Percentiles rank a stretch among this genome's conserved stretches.
Conservation (phyloP, 2,888 invertebrate species). For the Drosophila pseudotalamancana region DNA sequence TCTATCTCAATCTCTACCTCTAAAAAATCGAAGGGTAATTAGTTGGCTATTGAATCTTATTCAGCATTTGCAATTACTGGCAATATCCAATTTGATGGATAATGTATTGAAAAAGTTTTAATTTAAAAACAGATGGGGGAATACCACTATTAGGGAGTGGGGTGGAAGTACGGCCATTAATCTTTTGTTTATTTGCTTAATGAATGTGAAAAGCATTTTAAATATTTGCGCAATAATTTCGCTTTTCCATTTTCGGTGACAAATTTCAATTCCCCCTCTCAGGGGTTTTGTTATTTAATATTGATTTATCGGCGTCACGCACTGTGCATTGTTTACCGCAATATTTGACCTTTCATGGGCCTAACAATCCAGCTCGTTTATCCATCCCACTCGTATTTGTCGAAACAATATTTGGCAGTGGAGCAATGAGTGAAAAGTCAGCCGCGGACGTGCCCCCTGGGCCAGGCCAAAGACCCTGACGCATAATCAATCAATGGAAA, state of each 20-base stretch:
- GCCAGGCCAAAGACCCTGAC: constrained; percentile 43
- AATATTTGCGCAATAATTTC: constrained; percentile 65
- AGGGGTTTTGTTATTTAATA: constrained; percentile 44
- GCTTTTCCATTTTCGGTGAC: constrained; percentile 11
- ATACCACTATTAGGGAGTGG: not conserved
- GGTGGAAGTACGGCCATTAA: not conserved
- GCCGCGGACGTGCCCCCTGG: constrained; percentile 23
- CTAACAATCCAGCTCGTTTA: constrained; percentile 6
- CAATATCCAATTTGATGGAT: not conserved
- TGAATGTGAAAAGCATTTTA: constrained; percentile 60
- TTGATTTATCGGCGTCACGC: constrained; percentile 65
- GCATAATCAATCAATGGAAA: constrained; percentile 76
- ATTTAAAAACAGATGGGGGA: not conserved
- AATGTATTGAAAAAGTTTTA: not conserved
- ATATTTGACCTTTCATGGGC: constrained; percentile 57
- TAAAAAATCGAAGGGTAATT: not conserved
- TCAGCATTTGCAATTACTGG: not conserved
- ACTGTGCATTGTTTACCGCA: constrained; percentile 60
- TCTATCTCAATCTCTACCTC: not conserved
- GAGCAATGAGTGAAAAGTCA: constrained; percentile 37
- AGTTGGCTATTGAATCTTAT: not conserved
- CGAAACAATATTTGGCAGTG: constrained; percentile 33
- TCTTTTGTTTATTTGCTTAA: constrained; percentile 48
- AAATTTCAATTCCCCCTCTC: constrained; percentile 28
- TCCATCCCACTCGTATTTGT: constrained; percentile 43